Evolutionary conservation across 2,888 invertebrate species (phyloP), one percentile per base, ranked within the genome.

Genomic region (Parnassius orleans): DNA sequence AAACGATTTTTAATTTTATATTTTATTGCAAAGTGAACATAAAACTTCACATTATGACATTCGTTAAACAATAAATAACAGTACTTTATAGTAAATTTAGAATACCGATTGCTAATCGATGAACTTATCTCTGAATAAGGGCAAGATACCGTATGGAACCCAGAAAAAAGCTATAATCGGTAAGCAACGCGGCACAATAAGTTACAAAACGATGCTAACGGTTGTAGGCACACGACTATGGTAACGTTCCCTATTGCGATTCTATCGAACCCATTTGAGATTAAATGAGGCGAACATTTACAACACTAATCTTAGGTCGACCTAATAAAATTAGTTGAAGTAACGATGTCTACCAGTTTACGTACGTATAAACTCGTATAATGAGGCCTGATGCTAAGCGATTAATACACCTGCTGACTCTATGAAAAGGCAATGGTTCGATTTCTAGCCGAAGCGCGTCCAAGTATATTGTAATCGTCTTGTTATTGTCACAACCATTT

Each of bases 151-250:
- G 61, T 61, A 61, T 15, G 55, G 24, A 57, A 41, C n/a, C 15
- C 46, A 55, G 51, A 61, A 60, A 59, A 61, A 61, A 52, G 55
- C 56, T 56, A 52, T 61, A 61, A 61, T 56, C 61, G 56, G 61
- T 56, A 56, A 61, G 55, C 56, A 51, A 50, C n/a, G 24, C 33
- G 14, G 61, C 56, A 61, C 61, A 56, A 60, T 60, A 60, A 47
- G 50, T 60, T 48, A 54, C 54, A 48, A 54, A 60, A 60, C 24
- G 60, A 61, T 43, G 56, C 46, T 61, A 61, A 61, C 61, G 61
- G 61, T 55, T 33, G 51, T 48, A 51, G 12, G 15, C 15, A 60
- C 60, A 61, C 55, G 55, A 56, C 55, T 44, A 5, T 46, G 44
- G 24, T 44, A 51, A 58, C 44, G 11, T 58, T 51, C 12, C 56